Evolutionary conservation across 2,113 vertebrate species (phyloP).

Genomic region (Rhea americana): DNA sequence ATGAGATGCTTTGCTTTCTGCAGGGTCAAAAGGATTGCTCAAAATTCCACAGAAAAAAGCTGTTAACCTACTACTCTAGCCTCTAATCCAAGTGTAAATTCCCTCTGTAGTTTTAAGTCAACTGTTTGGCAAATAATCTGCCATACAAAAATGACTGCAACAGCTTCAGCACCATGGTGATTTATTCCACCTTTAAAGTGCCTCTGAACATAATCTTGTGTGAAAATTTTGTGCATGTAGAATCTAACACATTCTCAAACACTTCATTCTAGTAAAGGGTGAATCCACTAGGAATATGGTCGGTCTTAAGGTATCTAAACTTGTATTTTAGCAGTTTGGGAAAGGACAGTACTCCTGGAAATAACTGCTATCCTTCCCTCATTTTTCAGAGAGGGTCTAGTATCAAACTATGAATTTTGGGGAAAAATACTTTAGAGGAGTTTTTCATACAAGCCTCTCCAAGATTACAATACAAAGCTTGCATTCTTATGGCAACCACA

Average conservation of each 20-base stretch:
- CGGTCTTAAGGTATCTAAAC: not conserved
- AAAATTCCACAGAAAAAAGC: not conserved
- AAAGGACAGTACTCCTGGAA: not conserved
- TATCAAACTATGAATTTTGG: not conserved
- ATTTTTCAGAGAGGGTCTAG: not conserved
- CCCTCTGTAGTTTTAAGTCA: not conserved
- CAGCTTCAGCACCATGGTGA: rapidly evolving
- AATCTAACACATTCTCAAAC: not conserved
- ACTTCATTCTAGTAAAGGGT: not conserved
- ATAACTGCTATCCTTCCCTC: not conserved
- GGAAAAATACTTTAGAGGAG: not conserved
- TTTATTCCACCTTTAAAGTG: rapidly evolving
- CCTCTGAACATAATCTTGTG: not conserved
- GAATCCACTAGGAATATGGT: not conserved
- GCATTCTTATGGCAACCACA: not conserved
- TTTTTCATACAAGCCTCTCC: not conserved
- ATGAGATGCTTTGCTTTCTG: not conserved
- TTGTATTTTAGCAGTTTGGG: not conserved
- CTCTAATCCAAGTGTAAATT: not conserved
- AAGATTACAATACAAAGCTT: not conserved
- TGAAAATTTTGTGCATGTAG: not conserved
- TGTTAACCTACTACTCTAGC: not conserved
- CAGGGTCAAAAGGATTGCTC: not conserved
- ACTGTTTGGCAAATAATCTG: not conserved
- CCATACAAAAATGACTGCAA: rapidly evolving